Conservation (phyloP, 1,140 invertebrate species). For the Drosophila baimaii region DNA sequence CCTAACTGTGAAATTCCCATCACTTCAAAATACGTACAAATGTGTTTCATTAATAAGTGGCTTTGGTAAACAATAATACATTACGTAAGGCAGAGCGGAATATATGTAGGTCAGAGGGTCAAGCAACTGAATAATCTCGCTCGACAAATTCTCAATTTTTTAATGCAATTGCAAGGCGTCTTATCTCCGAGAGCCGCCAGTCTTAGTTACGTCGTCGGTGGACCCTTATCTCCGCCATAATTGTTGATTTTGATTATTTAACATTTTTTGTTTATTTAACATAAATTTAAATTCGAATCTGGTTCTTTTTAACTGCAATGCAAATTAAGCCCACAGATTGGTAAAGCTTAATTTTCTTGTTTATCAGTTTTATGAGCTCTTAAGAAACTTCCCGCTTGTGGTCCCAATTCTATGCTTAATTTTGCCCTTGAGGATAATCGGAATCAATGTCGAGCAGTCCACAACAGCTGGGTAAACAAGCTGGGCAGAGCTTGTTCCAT, state of each 20-base stretch:
- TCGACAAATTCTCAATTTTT: conserved; percentile 8
- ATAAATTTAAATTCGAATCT: background rate
- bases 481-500: conserved; percentile 6
- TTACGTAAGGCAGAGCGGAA: conserved; percentile 8
- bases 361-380: background rate
- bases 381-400: background rate
- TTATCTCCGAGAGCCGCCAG: conserved; percentile 9
- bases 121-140: conserved; percentile 27
- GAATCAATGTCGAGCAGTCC: background rate
- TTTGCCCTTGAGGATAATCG: conserved; percentile 17
- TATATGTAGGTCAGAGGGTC: conserved; percentile 33
- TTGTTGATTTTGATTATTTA: background rate
- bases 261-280: background rate
- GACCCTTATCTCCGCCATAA: conserved; percentile 2
- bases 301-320: background rate
- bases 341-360: background rate
- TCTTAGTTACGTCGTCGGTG: background rate
- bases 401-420: conserved; percentile 4
- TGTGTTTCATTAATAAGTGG: background rate
- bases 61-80: conserved; percentile 16
- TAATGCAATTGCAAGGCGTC: conserved; percentile 2
- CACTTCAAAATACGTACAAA: conserved; percentile 9
- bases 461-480: conserved; percentile 33
- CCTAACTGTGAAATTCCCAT: background rate
- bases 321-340: background rate